Evolutionary conservation across 2,113 vertebrate species (phyloP), one percentile per base, ranked within the genome.

Genomic region (Pygoscelis adeliae): DNA sequence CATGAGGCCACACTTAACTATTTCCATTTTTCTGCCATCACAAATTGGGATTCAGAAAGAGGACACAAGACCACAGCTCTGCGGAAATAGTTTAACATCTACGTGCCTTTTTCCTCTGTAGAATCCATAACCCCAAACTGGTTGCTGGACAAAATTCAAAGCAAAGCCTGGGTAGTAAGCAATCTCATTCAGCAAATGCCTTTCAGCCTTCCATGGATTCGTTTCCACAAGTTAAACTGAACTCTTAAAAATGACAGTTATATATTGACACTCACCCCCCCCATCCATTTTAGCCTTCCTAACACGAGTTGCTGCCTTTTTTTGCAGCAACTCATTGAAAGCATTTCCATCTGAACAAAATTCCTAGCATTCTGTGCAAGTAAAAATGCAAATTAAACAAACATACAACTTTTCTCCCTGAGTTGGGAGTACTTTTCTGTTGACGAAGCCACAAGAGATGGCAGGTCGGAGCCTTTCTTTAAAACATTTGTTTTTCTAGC

Each of bases 391-490:
- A 62, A 53, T 40, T 18, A 23, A 63, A 38, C 22, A 47, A 42
- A 46, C 21, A 65, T 3, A 27, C 25, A 70, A 27, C 29, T 53
- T 40, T 78, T 61, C 49, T 52, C 15, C 12, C 30, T 0, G 21
- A 47, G 26, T 19, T 30, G 2, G 0, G 25, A 66, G 40, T 42
- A 46, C 18, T 74, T 84, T 11, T 74, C n/a, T 62, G 9, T 13
- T 59, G 63, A 44, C 0, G 0, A 70, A 74, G 34, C 29, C 26
- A 11, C 15, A 11, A 13, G 56, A 52, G 4, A 15, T 2, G 5
- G 32, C n/a, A 40, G 25, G n/a, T 74, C 2, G 0, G 36, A 82
- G 27, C 55, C 59, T 29, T 74, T 91, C 30, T 84, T 61, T 71
- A 58, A 70, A 50, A n/a, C 44, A 32, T 14, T 52, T 36, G 10